Base-by-base conservation (phyloP, 1,140 invertebrate genomes). In the Orchestia grillus region DNA sequence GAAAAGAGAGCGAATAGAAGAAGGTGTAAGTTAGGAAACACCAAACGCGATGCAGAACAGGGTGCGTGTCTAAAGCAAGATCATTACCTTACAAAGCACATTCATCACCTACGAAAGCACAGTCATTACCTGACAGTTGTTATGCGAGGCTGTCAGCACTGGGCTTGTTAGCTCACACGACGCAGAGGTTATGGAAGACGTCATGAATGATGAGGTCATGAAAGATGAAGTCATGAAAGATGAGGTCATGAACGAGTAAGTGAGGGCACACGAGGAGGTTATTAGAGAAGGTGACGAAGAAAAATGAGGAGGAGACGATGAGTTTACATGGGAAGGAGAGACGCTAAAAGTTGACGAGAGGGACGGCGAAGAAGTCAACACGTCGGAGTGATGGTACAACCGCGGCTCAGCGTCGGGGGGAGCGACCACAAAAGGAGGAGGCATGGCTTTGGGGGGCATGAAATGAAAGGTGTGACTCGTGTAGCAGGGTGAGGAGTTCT, bases 201-300 rank as follows among this genome's bases (percentile, higher is more conserved):
- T 45, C 92, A 94, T 94, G 92, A 94, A 94, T 94, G 92, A 94
- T 44, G 43, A 45, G 44, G 92, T 94, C 92, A 94, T 94, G 92
- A 42, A 87, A n/a, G 90, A 92, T 41, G 41, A 44, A 8, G 90
- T 92, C 90, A 92, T 92, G 90, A n/a, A 90, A 15, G 92, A 92
- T 92, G 90, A 44, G 90, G 90, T 92, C 90, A 92, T 92, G 44
- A 44, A 92, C 8, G 90, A 47, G 44, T 44, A 94, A 8, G 44
- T 44, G 92, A 94, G 43, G 44, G 36, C 44, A 94, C 44, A 94
- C 0, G 92, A 94, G 19, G 43, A 16, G 44, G 44, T 94, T 19
- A 94, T 94, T 6, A 94, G 92, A n/a, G 92, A 90, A 90, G n/a
- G n/a, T n/a, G n/a, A n/a, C n/a, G 88, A 41, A 90, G n/a, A 42